Evolutionary conservation across 2,797 vertebrate genomes (phyloP), one percentile per base, ranked within the genome.

Genomic region (Spea hammondii): DNA sequence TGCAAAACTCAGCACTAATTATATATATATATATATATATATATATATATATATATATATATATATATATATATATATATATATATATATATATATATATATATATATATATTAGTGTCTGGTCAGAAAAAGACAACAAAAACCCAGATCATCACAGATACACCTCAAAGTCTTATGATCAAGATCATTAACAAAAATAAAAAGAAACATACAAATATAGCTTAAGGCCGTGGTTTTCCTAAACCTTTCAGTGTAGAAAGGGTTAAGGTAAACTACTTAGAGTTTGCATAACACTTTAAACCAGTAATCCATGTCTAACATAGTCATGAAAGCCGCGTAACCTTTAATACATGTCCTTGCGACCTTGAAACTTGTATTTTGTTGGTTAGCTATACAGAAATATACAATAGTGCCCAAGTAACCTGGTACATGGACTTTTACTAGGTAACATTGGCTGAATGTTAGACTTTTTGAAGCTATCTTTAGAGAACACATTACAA

Each of bases 221-320:
- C 69, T 82, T 79, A 83, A 83, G 73, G 72, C 76, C 50, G 72
- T 83, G 64, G 48, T 57, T 62, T 32, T 62, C 85, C 74, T 83
- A 91, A 90, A 89, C 91, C 90, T 91, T 90, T 79, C 76, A 83
- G 10, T 59, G 57, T 51, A 49, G 57, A 76, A 78, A 84, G 83
- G 71, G 47, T 79, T 92, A 90, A 91, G 90, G 89, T 88, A 90
- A 90, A 89, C 86, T 87, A 73, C 14, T 74, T 54, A 59, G 59
- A 73, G 59, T 86, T 87, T 84, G 88, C 66, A 71, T 86, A 85
- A 88, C 71, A 83, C 84, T 80, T 77, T 84, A 89, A 74, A 85
- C 85, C 32, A 44, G 87, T 79, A 83, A 86, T 85, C 77, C 10
- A 84, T 85, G 84, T 83, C 85, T 83, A 82, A 88, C 84, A 86